phyloP scores from a whole-genome alignment of 2,797 vertebrate species.

The Acridotheres tristis region DNA sequence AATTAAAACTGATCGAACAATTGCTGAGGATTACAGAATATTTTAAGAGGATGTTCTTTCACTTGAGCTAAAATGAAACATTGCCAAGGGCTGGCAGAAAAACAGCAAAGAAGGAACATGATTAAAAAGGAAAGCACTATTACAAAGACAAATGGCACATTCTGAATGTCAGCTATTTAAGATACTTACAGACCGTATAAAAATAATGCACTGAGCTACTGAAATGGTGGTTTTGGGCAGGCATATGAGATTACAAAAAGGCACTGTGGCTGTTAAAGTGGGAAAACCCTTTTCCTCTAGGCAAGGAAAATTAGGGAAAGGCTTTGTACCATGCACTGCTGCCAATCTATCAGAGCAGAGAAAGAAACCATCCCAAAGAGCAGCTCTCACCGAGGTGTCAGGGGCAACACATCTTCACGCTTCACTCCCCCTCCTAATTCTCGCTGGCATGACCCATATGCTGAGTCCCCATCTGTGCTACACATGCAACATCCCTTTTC shows the following conservation, averaged over 20 bases:
- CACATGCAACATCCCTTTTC: accelerated
- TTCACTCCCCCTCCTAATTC: neutral
- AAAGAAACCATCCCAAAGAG: neutral
- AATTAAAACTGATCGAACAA: constrained; percentile 73
- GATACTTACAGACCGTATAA: neutral
- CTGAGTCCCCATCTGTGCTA: neutral
- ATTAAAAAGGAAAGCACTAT: constrained; percentile 61
- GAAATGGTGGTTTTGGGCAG: neutral
- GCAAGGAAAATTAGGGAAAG: neutral
- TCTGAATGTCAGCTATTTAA: constrained; percentile 21
- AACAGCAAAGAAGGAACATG: constrained; percentile 51
- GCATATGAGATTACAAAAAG: neutral
- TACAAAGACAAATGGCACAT: constrained; percentile 57
- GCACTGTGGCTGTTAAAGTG: neutral
- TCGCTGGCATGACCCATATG: neutral
- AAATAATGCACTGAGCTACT: constrained; percentile 17
- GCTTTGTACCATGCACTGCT: neutral
- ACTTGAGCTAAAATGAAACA: constrained; percentile 59
- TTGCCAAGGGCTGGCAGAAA: constrained; percentile 58
- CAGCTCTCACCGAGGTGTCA: neutral
- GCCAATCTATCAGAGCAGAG: neutral
- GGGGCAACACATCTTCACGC: neutral
- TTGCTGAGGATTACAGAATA: constrained; percentile 66
- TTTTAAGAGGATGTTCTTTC: constrained; percentile 64
- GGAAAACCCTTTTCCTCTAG: neutral